Evolutionary conservation across 1,140 invertebrate genomes (phyloP).

Genomic region (Oreohelix idahoensis): DNA sequence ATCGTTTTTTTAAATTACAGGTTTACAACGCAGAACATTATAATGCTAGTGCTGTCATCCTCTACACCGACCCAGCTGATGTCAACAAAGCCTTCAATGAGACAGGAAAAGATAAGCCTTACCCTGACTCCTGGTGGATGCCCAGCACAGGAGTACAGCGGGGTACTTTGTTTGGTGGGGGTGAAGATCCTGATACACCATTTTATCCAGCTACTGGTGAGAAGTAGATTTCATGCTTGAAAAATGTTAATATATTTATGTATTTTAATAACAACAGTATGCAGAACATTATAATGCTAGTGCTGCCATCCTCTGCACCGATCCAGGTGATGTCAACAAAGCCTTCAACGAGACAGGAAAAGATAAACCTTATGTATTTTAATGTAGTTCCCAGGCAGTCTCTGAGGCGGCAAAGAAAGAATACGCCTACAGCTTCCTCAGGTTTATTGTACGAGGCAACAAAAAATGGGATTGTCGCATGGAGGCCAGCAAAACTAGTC

Average conservation of each 20-base stretch:
- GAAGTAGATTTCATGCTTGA: not conserved
- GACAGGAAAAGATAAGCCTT: slow-evolving; percentile 61
- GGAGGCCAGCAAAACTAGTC: no score
- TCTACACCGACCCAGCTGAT: slow-evolving; percentile 76
- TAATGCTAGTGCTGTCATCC: slow-evolving; percentile 71
- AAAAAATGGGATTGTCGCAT: no score
- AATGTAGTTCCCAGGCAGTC: no score
- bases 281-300: slow-evolving; percentile 68
- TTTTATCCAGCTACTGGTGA: slow-evolving; percentile 70
- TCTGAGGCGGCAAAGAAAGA: no score
- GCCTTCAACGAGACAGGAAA: slow-evolving; percentile 42
- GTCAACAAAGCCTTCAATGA: slow-evolving; percentile 61
- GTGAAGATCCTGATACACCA: slow-evolving; percentile 74
- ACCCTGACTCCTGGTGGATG: slow-evolving; percentile 75
- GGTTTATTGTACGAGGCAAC: no score
- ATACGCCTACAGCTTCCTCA: no score
- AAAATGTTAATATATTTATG: not conserved
- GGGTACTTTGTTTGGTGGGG: slow-evolving; percentile 62
- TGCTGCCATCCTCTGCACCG: slow-evolving; percentile 74
- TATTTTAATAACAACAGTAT: slow-evolving; percentile 30
- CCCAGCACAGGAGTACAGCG: slow-evolving; percentile 73
- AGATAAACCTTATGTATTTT: slow-evolving; percentile 70
- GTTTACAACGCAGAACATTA: slow-evolving; percentile 67
- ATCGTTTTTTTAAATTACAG: slow-evolving; percentile 44
- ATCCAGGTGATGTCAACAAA: slow-evolving; percentile 74